Evolutionary conservation across 1,140 invertebrate species (phyloP).

Genomic region (Zaprionus tsacasi): DNA sequence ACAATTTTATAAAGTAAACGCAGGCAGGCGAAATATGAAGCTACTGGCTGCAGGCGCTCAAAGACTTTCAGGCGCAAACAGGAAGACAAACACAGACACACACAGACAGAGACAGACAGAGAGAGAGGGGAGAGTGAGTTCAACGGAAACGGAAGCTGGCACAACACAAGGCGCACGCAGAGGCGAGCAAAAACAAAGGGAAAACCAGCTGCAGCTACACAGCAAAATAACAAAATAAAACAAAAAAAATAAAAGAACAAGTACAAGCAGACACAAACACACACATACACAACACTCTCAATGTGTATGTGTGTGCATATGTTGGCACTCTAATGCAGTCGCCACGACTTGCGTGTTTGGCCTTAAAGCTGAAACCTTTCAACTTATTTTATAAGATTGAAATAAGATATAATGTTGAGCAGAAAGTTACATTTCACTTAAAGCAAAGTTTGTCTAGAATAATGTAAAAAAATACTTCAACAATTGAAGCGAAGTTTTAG

Average conservation of each 20-base stretch:
- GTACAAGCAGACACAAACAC: slow-evolving; percentile 10
- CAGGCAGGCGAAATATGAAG: slow-evolving; percentile 63
- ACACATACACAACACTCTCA: neutral
- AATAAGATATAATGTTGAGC: neutral
- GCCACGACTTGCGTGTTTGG: slow-evolving; percentile 5
- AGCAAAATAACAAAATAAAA: slow-evolving; percentile 51
- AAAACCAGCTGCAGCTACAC: slow-evolving; percentile 67
- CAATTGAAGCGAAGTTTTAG: too few species aligned
- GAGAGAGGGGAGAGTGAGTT: slow-evolving; percentile 16
- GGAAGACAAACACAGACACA: slow-evolving; percentile 55
- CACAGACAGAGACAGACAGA: slow-evolving; percentile 24
- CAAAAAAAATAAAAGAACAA: slow-evolving; percentile 21
- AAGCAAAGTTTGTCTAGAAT: too few species aligned
- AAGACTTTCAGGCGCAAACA: slow-evolving; percentile 61
- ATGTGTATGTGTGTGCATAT: slow-evolving; percentile 16
- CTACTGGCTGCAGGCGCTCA: slow-evolving; percentile 42
- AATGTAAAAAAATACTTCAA: too few species aligned
- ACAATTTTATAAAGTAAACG: slow-evolving; percentile 80
- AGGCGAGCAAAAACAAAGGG: slow-evolving; percentile 62
- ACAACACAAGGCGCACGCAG: slow-evolving; percentile 50
- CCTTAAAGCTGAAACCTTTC: slow-evolving; percentile 8
- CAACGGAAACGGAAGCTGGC: slow-evolving; percentile 72
- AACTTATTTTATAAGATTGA: neutral
- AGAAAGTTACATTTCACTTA: neutral
- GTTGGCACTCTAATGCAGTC: slow-evolving; percentile 33